Evolutionary conservation across 2,113 vertebrate genomes (phyloP), one percentile per base, ranked within the genome.

Genomic region (Pogonocichla stellata): DNA sequence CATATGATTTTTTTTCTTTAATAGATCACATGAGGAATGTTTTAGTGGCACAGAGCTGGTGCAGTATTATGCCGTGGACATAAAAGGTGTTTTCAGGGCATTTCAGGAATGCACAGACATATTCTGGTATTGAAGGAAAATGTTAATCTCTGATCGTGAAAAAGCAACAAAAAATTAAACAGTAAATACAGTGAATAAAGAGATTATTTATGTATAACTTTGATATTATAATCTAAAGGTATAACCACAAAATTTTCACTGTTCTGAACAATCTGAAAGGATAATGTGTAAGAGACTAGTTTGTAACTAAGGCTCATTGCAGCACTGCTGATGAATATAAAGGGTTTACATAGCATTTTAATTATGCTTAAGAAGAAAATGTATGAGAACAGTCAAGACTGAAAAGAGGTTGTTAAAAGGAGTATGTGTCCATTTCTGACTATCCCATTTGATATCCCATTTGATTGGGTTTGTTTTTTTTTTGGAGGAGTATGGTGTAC

Each of bases 401-500:
- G 48, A 57, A 85, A 82, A 90, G 57, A 58, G 14, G 25, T 81
- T 65, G 42, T 56, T 79, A 50, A 9, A 64, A 11, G 1, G 5
- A 81, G 10, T 22, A n/a, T n/a, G 14, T 57, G n/a, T 77, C 50
- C 78, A 5, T 71, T 92, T 81, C 61, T 91, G 61, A 45, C 36
- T 58, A 57, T 69, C 22, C n/a, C 28, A 6, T 84, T 43, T 88
- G n/a, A 22, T 56, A 57, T 69, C 22, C 36, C 28, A 6, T 84
- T 43, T 88, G n/a, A 22, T 56, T 42, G 40, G 38, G 38, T 53
- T 28, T 26, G 65, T 50, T 15, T 26, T 14, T 26, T 75, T 70
- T 80, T 70, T 2, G 0, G 31, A 36, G 40, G 15, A 13, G 2
- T 62, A 19, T 54, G 43, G 13, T 3, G 1, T 58, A 22, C 24